These are phyloP conservation scores for Neuroterus valhalla DNA, from an alignment of 1,140 invertebrate genomes.

Conservation along the genomic window DNA sequence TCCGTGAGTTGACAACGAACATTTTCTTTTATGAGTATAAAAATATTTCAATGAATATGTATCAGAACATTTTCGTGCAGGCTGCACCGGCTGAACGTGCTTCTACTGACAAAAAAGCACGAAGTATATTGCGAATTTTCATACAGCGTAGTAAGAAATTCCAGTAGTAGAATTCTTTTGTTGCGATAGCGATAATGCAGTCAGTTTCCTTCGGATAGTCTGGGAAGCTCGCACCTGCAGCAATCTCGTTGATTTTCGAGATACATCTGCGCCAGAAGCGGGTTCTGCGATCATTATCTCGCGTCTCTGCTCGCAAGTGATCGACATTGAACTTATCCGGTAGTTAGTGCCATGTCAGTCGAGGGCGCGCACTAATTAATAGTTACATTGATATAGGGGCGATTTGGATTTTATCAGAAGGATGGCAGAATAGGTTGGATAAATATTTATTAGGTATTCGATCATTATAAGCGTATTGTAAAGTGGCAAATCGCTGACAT, in stretches of 20 bases:
- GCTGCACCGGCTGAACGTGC: too few species aligned
- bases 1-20: too few species aligned
- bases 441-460: slow-evolving; percentile 9
- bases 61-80: too few species aligned
- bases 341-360: slow-evolving; percentile 15
- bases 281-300: slow-evolving; percentile 14
- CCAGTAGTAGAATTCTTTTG: not conserved
- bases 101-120: too few species aligned
- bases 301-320: not conserved
- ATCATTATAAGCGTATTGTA: too few species aligned
- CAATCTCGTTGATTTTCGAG: not conserved
- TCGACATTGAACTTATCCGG: slow-evolving; percentile 18
- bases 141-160: too few species aligned
- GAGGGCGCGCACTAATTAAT: slow-evolving; percentile 19
- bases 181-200: not conserved
- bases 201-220: not conserved
- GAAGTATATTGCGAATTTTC: too few species aligned
- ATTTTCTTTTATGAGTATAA: too few species aligned
- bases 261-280: not conserved
- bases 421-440: not conserved
- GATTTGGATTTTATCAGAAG: slow-evolving; percentile 16
- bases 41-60: too few species aligned
- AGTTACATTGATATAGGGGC: slow-evolving; percentile 7
- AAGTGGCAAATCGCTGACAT: not conserved
- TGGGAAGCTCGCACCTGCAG: slow-evolving; percentile 8